These are phyloP conservation scores for Olivierus martensii DNA, from an alignment of 1,140 invertebrate genomes.

Conservation along the genomic window DNA sequence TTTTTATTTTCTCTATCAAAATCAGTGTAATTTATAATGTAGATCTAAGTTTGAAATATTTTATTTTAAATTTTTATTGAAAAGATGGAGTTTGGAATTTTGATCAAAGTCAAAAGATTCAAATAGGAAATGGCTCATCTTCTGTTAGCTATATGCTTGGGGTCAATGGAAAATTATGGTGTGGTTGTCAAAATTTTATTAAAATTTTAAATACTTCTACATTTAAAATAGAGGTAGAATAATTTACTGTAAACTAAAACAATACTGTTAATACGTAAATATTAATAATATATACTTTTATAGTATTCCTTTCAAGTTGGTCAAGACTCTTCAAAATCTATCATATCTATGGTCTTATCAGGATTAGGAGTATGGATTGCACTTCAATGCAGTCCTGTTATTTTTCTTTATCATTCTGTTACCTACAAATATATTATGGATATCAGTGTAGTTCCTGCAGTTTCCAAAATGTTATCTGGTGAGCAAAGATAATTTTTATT, in stretches of 20 bases:
- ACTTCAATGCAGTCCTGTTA: constrained; percentile 62
- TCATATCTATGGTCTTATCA: constrained; percentile 65
- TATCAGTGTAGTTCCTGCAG: constrained; percentile 78
- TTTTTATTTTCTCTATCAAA: no score
- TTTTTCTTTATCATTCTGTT: constrained; percentile 59
- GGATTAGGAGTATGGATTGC: constrained; percentile 77
- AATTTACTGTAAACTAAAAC: not conserved
- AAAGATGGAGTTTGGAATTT: constrained; percentile 66
- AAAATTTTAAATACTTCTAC: constrained; percentile 64
- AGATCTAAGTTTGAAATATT: no score
- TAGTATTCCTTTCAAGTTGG: constrained; percentile 51
- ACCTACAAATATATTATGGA: constrained; percentile 70
- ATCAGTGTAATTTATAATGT: no score
- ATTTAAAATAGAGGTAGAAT: constrained; percentile 44
- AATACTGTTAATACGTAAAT: no score
- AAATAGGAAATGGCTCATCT: constrained; percentile 34
- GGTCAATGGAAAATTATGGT: constrained; percentile 73
- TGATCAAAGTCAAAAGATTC: constrained; percentile 55
- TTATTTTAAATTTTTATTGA: not conserved
- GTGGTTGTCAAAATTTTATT: constrained; percentile 66
- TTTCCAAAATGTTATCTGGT: constrained; percentile 89
- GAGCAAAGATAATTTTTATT: constrained; percentile 26
- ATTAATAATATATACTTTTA: no score
- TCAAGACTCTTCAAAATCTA: constrained; percentile 52
- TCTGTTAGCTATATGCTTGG: constrained; percentile 76